Base-by-base conservation (phyloP, 2,113 vertebrate species). In the Sapayoa aenigma region DNA sequence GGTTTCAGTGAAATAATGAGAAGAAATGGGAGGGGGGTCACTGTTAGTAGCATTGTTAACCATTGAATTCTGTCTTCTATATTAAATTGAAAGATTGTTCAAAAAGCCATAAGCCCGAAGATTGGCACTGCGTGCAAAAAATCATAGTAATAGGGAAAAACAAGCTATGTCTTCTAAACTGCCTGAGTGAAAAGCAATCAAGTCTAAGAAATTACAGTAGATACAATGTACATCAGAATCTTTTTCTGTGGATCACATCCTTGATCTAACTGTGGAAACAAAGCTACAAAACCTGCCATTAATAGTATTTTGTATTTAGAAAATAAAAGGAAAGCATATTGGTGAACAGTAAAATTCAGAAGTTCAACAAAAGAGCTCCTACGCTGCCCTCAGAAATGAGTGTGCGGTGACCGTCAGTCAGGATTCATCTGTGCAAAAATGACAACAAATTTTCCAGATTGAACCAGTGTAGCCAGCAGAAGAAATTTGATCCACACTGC, bases 391-490 rank as follows among this genome's bases (percentile, higher is more conserved):
- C 98, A 97, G 98, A 98, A 98, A 96, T 97, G 98, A 98, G 98
- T 97, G 98, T 98, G 97, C 98, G 98, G 97, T 98, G 98, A 95
- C 98, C 92, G 91, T 98, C 98, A 98, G 73, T 92, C 98, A 96
- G 98, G 98, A 98, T 98, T 98, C 98, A 97, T 98, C 98, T 98
- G 98, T 98, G 98, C 98, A 98, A 99, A 99, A 98, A 97, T 97
- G 92, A 97, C 97, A 98, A 96, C 68, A 97, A 97, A 97, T 98
- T 98, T 98, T 98, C 97, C 98, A 98, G 98, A 97, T 98, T 98
- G 98, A 99, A 97, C 98, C 98, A 98, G 98, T 98, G 97, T 99
- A 98, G 99, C 99, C 99, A 99, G 98, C 98, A 98, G 98, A 98
- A 98, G 76, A 98, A 98, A 98, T 98, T 97, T 98, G 98, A 98